These are phyloP conservation scores for Lamellibrachia luymesi DNA, from an alignment of 1,140 invertebrate species.

Conservation along the genomic window DNA sequence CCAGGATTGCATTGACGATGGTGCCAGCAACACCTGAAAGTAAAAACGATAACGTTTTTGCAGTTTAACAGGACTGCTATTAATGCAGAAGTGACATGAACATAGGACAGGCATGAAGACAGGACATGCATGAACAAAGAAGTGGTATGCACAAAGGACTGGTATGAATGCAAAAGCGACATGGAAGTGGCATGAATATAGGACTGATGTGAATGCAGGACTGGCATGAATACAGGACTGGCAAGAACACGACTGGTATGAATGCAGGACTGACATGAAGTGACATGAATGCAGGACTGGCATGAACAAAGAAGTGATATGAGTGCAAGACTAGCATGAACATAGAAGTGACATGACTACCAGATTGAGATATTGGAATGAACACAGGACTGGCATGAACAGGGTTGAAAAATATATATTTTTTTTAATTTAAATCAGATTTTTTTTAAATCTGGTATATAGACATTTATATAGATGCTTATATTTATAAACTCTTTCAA, in stretches of 20 bases:
- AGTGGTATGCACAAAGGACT: too few relatives aligned
- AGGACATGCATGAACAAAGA: neutral
- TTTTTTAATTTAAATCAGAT: neutral
- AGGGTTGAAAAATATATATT: neutral
- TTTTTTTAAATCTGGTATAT: too few relatives aligned
- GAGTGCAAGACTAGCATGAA: neutral
- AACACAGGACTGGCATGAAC: neutral
- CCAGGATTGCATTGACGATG: constrained; percentile 73
- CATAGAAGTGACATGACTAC: neutral
- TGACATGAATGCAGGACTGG: neutral
- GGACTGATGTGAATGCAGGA: neutral
- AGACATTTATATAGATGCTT: too few relatives aligned
- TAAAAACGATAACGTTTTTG: neutral
- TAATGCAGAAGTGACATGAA: neutral
- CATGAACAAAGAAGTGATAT: neutral
- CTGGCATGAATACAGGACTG: neutral
- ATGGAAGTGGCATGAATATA: neutral
- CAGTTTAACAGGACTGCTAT: neutral
- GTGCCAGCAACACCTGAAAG: constrained; percentile 62
- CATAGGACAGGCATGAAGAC: neutral
- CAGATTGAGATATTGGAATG: neutral
- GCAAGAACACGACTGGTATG: neutral
- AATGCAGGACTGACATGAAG: neutral
- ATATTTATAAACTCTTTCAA: too few relatives aligned
- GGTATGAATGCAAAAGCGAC: neutral